These are phyloP conservation scores for Diarsia mendica DNA, from an alignment of 2,888 invertebrate species.

Conservation along the genomic window DNA sequence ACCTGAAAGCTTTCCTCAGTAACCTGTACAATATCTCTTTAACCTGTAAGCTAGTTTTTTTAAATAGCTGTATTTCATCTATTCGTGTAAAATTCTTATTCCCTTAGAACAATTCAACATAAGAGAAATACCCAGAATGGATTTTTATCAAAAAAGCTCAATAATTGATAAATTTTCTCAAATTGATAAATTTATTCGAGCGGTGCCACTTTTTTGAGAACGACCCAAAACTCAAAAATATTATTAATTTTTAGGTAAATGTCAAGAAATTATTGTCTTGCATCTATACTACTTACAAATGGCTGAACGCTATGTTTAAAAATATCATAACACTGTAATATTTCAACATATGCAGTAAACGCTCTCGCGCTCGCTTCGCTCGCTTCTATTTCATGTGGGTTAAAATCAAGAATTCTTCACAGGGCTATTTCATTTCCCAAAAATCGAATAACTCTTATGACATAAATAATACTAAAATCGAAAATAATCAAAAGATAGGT, in stretches of 20 bases:
- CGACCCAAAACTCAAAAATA: background rate
- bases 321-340: conserved; percentile 34
- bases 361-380: too few species aligned
- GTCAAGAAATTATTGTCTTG: background rate
- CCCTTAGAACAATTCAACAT: too few species aligned
- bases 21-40: too few species aligned
- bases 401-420: conserved; percentile 11
- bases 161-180: too few species aligned
- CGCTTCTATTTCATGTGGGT: background rate
- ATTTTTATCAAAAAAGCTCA: too few species aligned
- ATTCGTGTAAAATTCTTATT: too few species aligned
- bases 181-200: too few species aligned
- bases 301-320: conserved; percentile 21
- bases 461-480: conserved; percentile 26
- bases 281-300: conserved; percentile 4
- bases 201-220: too few species aligned
- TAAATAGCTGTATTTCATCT: too few species aligned
- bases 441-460: background rate
- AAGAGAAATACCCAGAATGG: too few species aligned
- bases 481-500: conserved; percentile 4
- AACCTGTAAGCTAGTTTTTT: too few species aligned
- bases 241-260: background rate
- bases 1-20: too few species aligned
- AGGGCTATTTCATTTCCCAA: conserved; percentile 9
- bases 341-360: conserved; percentile 28